These are phyloP conservation scores for Acleris emargana DNA, from an alignment of 2,888 invertebrate species.

Conservation along the genomic window DNA sequence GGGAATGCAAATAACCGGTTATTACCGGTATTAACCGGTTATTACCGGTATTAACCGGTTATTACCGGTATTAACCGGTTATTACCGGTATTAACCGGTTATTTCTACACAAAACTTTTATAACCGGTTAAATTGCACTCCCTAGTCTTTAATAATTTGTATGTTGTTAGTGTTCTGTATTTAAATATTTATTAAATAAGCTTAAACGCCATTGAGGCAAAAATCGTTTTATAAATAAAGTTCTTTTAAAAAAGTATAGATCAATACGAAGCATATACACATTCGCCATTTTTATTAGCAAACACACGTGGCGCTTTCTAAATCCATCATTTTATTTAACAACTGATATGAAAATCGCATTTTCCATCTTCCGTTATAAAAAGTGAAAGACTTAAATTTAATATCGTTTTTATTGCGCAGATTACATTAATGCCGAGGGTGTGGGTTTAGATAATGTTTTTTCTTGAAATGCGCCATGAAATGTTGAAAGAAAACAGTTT, in stretches of 20 bases:
- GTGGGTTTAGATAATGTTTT: slow-evolving; percentile 41
- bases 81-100: too few relatives aligned
- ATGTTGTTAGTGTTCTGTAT: too few relatives aligned
- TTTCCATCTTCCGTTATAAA: slow-evolving; percentile 77
- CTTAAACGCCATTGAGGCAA: not conserved
- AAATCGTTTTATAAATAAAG: not conserved
- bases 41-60: too few relatives aligned
- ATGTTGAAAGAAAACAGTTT: slow-evolving; percentile 39
- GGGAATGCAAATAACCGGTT: too few relatives aligned
- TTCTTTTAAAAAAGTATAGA: not conserved
- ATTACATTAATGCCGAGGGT: slow-evolving; percentile 75
- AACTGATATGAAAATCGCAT: slow-evolving; percentile 76
- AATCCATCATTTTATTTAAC: slow-evolving; percentile 78
- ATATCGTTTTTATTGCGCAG: slow-evolving; percentile 77
- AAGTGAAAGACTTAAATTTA: slow-evolving; percentile 73
- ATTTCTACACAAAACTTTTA: too few relatives aligned
- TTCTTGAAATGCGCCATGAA: slow-evolving; percentile 33
- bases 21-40: too few relatives aligned
- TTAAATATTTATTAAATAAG: too few relatives aligned
- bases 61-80: too few relatives aligned
- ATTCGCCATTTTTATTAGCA: slow-evolving; percentile 36
- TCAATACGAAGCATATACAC: slow-evolving; percentile 12
- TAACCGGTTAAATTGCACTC: too few relatives aligned
- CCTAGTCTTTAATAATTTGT: too few relatives aligned
- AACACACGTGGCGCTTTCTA: slow-evolving; percentile 59